Conservation (phyloP, 2,113 vertebrate genomes). For the Panurus biarmicus region DNA sequence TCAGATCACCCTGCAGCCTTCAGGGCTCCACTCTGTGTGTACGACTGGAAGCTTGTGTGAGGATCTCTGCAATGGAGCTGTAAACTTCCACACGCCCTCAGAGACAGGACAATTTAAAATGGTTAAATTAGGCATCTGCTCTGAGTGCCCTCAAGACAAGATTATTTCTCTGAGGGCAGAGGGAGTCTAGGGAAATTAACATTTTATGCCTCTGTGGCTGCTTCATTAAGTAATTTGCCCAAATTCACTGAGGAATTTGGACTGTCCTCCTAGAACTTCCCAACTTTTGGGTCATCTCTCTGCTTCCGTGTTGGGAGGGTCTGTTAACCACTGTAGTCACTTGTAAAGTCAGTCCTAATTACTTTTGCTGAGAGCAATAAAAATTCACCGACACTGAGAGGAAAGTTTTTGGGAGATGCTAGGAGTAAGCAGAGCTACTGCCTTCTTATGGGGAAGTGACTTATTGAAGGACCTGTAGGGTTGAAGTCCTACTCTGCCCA, state of each 20-base stretch:
- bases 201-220: background rate
- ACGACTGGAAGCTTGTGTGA: background rate
- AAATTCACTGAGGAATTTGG: background rate
- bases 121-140: slow-evolving; percentile 9
- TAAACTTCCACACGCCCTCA: background rate
- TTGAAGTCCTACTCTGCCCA: background rate
- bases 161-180: slow-evolving; percentile 24
- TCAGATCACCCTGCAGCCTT: background rate
- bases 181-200: background rate
- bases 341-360: background rate
- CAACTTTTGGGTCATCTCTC: background rate
- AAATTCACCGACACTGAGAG: background rate
- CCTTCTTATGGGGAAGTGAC: background rate
- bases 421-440: background rate
- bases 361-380: background rate
- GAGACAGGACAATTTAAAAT: background rate
- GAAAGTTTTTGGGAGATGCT: background rate
- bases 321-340: background rate
- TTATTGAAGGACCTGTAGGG: background rate
- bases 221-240: slow-evolving; percentile 24
- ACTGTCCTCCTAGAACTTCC: background rate
- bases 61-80: background rate
- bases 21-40: background rate
- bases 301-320: background rate
- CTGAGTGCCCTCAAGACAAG: background rate